Evolutionary conservation across 2,113 vertebrate genomes (phyloP).

Genomic region (Heterochromis multidens): DNA sequence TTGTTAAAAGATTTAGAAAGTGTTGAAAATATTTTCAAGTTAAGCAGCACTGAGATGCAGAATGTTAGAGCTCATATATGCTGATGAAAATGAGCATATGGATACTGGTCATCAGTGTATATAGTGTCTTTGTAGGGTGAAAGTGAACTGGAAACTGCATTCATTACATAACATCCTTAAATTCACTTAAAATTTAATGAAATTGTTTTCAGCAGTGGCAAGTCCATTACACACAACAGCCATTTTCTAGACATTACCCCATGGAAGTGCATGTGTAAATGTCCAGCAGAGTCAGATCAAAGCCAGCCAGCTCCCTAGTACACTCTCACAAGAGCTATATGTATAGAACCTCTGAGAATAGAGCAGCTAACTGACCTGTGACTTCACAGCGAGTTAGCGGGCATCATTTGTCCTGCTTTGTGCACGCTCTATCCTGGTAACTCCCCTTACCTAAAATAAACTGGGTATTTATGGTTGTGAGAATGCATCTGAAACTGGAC

Average conservation of each 20-base stretch:
- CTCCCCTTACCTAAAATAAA: not conserved
- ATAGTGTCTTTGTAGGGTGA: not conserved
- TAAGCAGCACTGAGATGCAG: not conserved
- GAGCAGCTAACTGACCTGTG: not conserved
- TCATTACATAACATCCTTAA: not conserved
- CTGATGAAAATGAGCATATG: not conserved
- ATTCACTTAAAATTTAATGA: not conserved
- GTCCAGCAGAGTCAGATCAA: not conserved
- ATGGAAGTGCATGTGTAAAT: not conserved
- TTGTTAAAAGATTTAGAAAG: constrained; percentile 61
- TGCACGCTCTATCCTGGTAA: not conserved
- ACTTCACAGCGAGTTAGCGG: not conserved
- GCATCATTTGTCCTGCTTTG: not conserved
- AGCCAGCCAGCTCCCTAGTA: not conserved
- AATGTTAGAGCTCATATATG: not conserved
- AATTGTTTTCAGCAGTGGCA: not conserved
- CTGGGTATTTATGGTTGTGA: not conserved
- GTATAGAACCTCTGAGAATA: not conserved
- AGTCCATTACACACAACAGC: not conserved
- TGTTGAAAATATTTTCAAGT: constrained; percentile 37
- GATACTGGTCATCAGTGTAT: not conserved
- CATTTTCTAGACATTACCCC: not conserved
- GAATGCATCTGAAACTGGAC: not conserved
- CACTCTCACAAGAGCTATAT: not conserved
- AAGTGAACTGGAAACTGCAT: not conserved